phyloP scores from a whole-genome alignment of 2,113 vertebrate genomes.

The Dendropsophus ebraccatus region DNA sequence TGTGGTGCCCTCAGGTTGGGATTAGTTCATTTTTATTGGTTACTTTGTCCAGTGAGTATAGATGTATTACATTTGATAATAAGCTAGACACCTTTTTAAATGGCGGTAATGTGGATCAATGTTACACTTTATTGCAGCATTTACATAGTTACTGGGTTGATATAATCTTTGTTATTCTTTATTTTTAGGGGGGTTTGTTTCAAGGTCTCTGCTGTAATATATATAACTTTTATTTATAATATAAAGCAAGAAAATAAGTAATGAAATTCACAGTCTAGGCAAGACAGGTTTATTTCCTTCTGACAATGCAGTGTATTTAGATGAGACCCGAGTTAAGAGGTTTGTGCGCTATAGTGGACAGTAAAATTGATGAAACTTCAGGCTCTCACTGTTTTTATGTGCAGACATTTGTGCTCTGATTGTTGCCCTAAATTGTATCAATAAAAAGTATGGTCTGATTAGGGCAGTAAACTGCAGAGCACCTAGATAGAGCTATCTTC shows the following conservation, averaged over 20 bases:
- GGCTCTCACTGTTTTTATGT: constrained; percentile 43
- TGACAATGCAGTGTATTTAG: constrained; percentile 34
- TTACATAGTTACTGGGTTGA: neutral
- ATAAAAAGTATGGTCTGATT: constrained; percentile 37
- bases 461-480: constrained; percentile 19
- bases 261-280: neutral
- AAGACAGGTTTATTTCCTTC: constrained; percentile 3
- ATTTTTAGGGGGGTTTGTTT: neutral
- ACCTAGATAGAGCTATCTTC: constrained; percentile 32
- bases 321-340: constrained; percentile 35
- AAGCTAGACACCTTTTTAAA: neutral
- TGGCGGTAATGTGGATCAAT: neutral
- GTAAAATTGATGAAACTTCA: constrained; percentile 51
- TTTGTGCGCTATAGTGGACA: constrained; percentile 23
- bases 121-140: neutral
- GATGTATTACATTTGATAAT: too few species aligned
- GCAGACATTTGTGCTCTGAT: constrained; percentile 39
- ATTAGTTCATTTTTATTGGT: too few species aligned
- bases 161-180: neutral
- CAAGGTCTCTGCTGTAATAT: neutral
- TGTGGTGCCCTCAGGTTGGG: too few species aligned
- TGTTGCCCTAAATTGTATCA: constrained; percentile 50
- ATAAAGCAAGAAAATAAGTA: constrained; percentile 2
- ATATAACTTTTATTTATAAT: neutral
- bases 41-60: too few species aligned